Evolutionary conservation across 2,113 vertebrate genomes (phyloP).

Genomic region (Hassar affinis): DNA sequence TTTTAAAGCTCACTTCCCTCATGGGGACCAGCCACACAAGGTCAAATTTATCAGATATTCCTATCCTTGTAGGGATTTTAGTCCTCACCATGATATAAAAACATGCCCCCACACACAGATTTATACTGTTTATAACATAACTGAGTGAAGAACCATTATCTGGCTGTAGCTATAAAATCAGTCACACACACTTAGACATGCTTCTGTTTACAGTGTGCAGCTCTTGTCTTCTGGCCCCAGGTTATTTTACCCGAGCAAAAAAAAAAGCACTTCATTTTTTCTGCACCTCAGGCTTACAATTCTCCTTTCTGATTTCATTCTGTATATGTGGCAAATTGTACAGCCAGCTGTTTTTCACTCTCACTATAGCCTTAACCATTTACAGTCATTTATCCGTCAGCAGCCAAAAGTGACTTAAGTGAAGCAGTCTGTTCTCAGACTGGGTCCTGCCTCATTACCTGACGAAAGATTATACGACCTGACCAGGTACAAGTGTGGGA

Average conservation of each 20-base stretch:
- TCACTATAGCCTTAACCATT: neutral
- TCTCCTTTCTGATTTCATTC: neutral
- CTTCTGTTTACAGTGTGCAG: conserved; percentile 7
- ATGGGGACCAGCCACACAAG: no score
- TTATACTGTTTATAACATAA: neutral
- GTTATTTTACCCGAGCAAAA: neutral
- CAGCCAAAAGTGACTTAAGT: neutral
- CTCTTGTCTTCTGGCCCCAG: neutral
- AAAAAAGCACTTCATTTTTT: conserved; percentile 15
- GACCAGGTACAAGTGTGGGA: neutral
- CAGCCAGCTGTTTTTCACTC: neutral
- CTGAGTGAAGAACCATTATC: neutral
- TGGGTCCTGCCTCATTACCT: neutral
- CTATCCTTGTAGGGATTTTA: no score
- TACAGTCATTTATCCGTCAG: neutral
- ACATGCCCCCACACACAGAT: neutral
- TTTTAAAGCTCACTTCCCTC: no score
- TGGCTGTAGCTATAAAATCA: neutral
- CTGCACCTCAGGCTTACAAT: conserved; percentile 6
- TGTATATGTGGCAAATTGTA: neutral
- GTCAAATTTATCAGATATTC: no score
- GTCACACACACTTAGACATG: neutral
- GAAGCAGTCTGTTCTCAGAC: neutral
- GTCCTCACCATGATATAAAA: no score
- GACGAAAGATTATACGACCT: neutral